Conservation (phyloP, 2,797 vertebrate species). For the Epinephelus coioides region DNA sequence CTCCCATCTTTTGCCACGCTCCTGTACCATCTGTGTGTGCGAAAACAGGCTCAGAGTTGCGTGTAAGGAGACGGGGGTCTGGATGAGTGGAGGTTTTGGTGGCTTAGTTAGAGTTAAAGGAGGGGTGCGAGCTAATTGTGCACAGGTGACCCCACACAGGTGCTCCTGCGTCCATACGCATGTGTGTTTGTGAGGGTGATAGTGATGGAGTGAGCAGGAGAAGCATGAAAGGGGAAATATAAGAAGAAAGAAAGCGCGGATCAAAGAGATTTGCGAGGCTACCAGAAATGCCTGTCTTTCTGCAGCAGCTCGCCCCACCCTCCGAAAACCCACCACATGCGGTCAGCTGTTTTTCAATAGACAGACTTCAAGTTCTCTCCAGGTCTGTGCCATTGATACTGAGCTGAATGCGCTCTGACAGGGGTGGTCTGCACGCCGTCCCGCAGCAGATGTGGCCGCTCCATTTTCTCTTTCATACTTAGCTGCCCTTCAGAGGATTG, state of each 20-base stretch:
- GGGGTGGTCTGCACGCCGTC: conserved; percentile 54
- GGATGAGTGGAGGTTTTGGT: conserved; percentile 48
- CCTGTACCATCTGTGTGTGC: conserved; percentile 39
- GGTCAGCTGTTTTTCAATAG: conserved; percentile 62
- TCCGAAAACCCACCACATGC: conserved; percentile 38
- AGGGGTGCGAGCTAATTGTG: conserved; percentile 53
- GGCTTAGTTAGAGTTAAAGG: conserved; percentile 49
- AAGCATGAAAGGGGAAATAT: conserved; percentile 8
- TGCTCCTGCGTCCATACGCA: conserved; percentile 24
- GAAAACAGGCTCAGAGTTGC: conserved; percentile 46
- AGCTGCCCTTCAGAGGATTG: conserved; percentile 50
- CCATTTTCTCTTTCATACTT: conserved; percentile 55
- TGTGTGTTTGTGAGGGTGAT: background rate
- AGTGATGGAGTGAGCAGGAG: conserved; percentile 28
- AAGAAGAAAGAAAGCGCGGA: conserved; percentile 35
- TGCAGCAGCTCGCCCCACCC: conserved; percentile 42
- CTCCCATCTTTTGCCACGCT: conserved; percentile 39
- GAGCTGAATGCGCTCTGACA: conserved; percentile 68
- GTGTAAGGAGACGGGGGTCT: conserved; percentile 44
- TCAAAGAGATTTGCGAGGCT: conserved; percentile 49
- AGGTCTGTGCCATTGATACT: conserved; percentile 51
- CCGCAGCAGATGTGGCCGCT: conserved; percentile 68
- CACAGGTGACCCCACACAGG: conserved; percentile 72
- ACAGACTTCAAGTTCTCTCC: conserved; percentile 41
- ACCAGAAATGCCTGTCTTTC: conserved; percentile 70